Conservation (phyloP, 2,888 invertebrate genomes). For the Ctenicera cuprea region DNA sequence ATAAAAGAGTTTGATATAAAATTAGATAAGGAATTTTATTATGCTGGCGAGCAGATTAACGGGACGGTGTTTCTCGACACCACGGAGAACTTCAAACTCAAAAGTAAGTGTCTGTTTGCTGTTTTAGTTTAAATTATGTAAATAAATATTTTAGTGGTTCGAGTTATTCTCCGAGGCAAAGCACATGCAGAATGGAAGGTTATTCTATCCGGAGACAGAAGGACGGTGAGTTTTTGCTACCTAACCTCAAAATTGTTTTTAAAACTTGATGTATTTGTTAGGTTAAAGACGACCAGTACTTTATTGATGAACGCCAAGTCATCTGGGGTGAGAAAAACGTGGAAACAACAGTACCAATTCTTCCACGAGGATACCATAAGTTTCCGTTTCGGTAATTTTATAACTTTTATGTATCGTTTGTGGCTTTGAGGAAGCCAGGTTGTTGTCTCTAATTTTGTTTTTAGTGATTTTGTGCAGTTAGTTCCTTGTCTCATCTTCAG, state of each 20-base stretch:
- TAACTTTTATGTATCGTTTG: too few species aligned
- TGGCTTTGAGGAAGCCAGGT: too few species aligned
- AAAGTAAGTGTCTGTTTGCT: constrained; percentile 75
- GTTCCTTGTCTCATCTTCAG: too few species aligned
- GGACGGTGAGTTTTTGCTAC: constrained; percentile 74
- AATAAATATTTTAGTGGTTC: constrained; percentile 76
- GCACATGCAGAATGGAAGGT: constrained; percentile 88
- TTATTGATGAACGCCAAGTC: constrained; percentile 82
- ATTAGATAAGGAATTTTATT: constrained; percentile 84
- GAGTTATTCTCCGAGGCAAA: constrained; percentile 83
- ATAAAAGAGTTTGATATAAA: constrained; percentile 86
- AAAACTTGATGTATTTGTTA: constrained; percentile 45
- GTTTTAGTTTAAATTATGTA: background rate
- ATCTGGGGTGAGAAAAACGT: constrained; percentile 84
- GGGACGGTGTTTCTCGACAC: constrained; percentile 83
- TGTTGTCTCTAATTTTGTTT: too few species aligned
- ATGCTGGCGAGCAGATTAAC: constrained; percentile 82
- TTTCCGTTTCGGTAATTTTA: constrained; percentile 77
- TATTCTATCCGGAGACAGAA: constrained; percentile 81
- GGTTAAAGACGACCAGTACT: constrained; percentile 84
- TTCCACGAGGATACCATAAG: constrained; percentile 82
- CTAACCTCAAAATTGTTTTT: constrained; percentile 20
- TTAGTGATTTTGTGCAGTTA: too few species aligned
- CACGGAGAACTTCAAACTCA: constrained; percentile 83
- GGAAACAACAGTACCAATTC: constrained; percentile 79